Conservation (phyloP, 1,140 invertebrate species). For the Drosophila repletoides region DNA sequence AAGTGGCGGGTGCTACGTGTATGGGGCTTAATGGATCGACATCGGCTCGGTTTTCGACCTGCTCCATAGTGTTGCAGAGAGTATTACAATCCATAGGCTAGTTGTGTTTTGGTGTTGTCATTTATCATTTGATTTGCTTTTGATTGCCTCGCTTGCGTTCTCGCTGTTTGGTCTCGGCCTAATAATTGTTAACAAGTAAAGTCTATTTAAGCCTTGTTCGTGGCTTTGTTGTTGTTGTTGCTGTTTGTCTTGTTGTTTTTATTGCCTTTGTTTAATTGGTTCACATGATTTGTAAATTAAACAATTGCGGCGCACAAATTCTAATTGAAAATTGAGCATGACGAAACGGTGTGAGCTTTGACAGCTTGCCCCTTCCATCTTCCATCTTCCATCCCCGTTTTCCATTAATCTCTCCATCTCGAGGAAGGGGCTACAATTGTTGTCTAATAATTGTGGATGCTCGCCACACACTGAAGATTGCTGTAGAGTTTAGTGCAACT, state of each 20-base stretch:
- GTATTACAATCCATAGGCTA: conserved; percentile 47
- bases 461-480: too few species aligned
- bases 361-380: conserved; percentile 21
- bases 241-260: conserved; percentile 45
- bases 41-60: conserved; percentile 43
- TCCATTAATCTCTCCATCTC: background rate
- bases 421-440: background rate
- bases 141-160: conserved; percentile 40
- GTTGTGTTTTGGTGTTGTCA: conserved; percentile 79
- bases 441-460: conserved; percentile 8
- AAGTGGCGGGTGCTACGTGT: conserved; percentile 74
- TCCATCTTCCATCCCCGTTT: background rate
- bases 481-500: too few species aligned
- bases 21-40: conserved; percentile 75
- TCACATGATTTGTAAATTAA: conserved; percentile 82
- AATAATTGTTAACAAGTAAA: conserved; percentile 80
- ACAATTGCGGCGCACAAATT: conserved; percentile 74
- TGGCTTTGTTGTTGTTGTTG: conserved; percentile 40
- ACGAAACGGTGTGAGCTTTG: conserved; percentile 71
- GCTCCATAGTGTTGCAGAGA: conserved; percentile 38
- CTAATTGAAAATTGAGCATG: conserved; percentile 77
- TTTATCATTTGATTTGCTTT: conserved; percentile 81
- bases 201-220: conserved; percentile 78
- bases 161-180: conserved; percentile 25
- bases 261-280: conserved; percentile 69